Base-by-base conservation (phyloP, 2,113 vertebrate genomes). In the Alethe diademata region DNA sequence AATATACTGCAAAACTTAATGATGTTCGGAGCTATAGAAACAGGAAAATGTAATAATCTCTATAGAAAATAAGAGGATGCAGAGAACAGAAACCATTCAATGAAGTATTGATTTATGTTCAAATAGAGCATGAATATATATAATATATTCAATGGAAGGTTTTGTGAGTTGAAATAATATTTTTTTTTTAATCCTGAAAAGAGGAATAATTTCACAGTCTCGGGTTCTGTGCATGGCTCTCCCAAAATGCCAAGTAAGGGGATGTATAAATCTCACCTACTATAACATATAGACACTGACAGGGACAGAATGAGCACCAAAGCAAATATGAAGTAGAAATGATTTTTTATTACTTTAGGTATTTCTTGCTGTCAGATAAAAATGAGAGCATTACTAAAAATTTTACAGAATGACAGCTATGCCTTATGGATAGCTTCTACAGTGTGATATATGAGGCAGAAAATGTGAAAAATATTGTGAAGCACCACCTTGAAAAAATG, bases 381-480 rank as follows among this genome's bases (percentile, higher is more conserved):
- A 98, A 98, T 98, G 97, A 97, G 95, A 97, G 97, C 96, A 93
- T 97, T 97, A 98, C 97, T 98, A 98, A 98, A 97, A 98, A 95
- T 97, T 97, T 98, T 97, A 96, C 96, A 97, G 94, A 96, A 93
- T 97, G 97, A 97, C 97, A 98, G 93, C 86, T 96, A 82, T 97
- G 96, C 96, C 97, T 98, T 96, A 97, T 96, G 97, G 96, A 98
- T 98, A 98, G 94, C 95, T 96, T 97, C 97, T 97, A 78, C 73
- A 81, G 93, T 90, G 97, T 98, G 98, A 98, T 98, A 93, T 96
- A 98, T 97, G 98, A 98, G 96, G 97, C 94, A 97, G 96, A 98
- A 98, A 98, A 98, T 97, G 94, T 97, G 97, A 98, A 97, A 98
- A 97, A 98, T 98, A 98, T 98, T 98, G 97, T 96, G 93, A 97